Percentiles rank a stretch among this genome's conserved stretches.
phyloP scores from a whole-genome alignment of 2,888 invertebrate genomes.

The Trachelus tabidus region DNA sequence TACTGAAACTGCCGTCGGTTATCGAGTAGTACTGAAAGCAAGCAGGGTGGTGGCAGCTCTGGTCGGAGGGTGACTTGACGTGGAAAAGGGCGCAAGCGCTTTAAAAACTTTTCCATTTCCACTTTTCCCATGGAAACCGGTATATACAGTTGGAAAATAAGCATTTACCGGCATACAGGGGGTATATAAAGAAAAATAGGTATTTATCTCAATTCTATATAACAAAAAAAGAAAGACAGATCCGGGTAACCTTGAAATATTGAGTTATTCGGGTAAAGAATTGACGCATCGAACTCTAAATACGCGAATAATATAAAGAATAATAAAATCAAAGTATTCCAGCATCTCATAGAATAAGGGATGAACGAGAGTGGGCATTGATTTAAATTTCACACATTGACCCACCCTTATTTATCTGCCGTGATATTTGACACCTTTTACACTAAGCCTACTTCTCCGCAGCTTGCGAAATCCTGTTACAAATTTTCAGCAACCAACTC shows the following conservation, averaged over 20 bases:
- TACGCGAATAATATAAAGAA: neutral
- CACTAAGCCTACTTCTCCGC: neutral
- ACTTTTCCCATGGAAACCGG: slow-evolving; percentile 16
- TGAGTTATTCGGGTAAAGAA: neutral
- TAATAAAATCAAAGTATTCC: neutral
- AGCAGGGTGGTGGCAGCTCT: slow-evolving; percentile 56
- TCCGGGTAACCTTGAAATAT: neutral
- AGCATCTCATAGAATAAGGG: neutral
- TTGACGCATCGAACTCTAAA: neutral
- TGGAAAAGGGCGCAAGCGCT: slow-evolving; percentile 46
- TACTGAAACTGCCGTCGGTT: slow-evolving; percentile 60
- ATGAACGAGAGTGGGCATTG: neutral
- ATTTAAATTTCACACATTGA: neutral
- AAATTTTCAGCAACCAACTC: neutral
- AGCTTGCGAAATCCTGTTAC: neutral
- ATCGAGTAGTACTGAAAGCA: slow-evolving; percentile 49
- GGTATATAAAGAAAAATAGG: neutral
- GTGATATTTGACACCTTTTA: neutral
- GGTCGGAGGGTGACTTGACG: neutral
- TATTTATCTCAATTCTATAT: neutral
- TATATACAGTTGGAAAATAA: neutral
- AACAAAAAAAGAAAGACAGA: too few relatives aligned
- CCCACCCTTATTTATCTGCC: neutral
- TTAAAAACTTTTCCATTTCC: slow-evolving; percentile 23
- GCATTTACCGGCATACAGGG: neutral